Base-by-base conservation (phyloP, 1,140 invertebrate genomes). In the Hetaerina americana region DNA sequence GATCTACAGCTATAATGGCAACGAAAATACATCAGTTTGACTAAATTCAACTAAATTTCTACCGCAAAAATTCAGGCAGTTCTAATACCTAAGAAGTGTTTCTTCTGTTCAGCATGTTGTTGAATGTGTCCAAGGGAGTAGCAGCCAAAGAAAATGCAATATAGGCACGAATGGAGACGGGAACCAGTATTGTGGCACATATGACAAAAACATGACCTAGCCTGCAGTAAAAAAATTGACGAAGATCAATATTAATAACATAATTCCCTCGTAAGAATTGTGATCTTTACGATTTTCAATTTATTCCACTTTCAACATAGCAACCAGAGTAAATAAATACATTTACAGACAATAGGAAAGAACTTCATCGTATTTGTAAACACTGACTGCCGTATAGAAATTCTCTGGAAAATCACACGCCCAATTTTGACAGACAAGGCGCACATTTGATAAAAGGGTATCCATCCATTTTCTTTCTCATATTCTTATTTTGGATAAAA, bases 71-170 rank as follows among this genome's bases (percentile, higher is more conserved):
- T n/a, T n/a, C n/a, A n/a, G n/a, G n/a, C n/a, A n/a, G n/a, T n/a
- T n/a, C n/a, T n/a, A 72, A 80, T 80, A 88, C 88, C 86, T 75
- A 96, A 83, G 77, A 87, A 87, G 82, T 96, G 94, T 78, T 91
- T 90, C 76, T 91, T 90, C 12, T 84, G 83, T 78, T 88, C 89
- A 29, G 89, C 87, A 84, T 97, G 95, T 70, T 93, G 89, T 77
- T 93, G 89, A 75, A 96, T 93, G 78, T 96, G 94, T 70, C 84
- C 84, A 29, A 87, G 85, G 68, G 82, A 85, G 75, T 92, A 92
- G 79, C 95, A 97, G 25, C 92, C 94, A 81, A 97, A 94, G 81
- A 88, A 95, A 75, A 96, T 92, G 83, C 95, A 97, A 74, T 94
- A 90, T 26, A 97, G 82, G 81, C 95, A 97, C 27, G 92, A 91